These are phyloP conservation scores for Petrolisthes cinctipes DNA, from an alignment of 2,888 invertebrate species.

Conservation along the genomic window DNA sequence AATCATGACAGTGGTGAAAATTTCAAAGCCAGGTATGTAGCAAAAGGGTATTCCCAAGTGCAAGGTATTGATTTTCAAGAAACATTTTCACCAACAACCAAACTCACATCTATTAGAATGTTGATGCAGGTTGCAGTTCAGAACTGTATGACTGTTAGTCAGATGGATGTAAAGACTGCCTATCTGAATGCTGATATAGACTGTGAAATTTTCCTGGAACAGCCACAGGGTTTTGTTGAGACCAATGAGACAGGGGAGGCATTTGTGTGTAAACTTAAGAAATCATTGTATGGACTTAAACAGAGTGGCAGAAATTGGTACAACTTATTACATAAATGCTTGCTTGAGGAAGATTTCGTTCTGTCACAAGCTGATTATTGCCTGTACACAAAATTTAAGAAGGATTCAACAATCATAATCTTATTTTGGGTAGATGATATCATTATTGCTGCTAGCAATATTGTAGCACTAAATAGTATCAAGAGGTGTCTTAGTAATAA, in stretches of 20 bases:
- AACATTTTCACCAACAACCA: slow-evolving; percentile 26
- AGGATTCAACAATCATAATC: background rate
- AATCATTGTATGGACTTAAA: slow-evolving; percentile 43
- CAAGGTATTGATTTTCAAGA: slow-evolving; percentile 20
- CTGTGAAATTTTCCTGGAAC: slow-evolving; percentile 26
- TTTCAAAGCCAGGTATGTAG: slow-evolving; percentile 34
- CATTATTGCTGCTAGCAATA: slow-evolving; percentile 22
- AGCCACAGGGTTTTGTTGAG: slow-evolving; percentile 29
- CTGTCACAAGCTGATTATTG: slow-evolving; percentile 9
- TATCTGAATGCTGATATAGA: slow-evolving; percentile 29
- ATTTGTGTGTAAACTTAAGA: slow-evolving; percentile 43
- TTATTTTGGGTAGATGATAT: slow-evolving; percentile 7
- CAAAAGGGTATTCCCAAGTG: slow-evolving; percentile 36
- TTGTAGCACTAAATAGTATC: background rate
- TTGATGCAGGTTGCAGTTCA: slow-evolving; percentile 18
- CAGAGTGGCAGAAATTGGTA: slow-evolving; percentile 32
- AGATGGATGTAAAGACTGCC: slow-evolving; percentile 20
- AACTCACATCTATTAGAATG: slow-evolving; percentile 24
- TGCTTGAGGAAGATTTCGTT: background rate
- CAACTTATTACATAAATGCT: slow-evolving; percentile 4
- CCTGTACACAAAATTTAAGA: background rate
- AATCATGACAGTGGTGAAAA: background rate
- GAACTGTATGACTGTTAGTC: background rate
- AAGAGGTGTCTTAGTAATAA: background rate
- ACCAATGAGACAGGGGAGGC: slow-evolving; percentile 11